Evolutionary conservation across 2,888 invertebrate genomes (phyloP), one percentile per base, ranked within the genome.

Genomic region (Himalopsyche anomala): DNA sequence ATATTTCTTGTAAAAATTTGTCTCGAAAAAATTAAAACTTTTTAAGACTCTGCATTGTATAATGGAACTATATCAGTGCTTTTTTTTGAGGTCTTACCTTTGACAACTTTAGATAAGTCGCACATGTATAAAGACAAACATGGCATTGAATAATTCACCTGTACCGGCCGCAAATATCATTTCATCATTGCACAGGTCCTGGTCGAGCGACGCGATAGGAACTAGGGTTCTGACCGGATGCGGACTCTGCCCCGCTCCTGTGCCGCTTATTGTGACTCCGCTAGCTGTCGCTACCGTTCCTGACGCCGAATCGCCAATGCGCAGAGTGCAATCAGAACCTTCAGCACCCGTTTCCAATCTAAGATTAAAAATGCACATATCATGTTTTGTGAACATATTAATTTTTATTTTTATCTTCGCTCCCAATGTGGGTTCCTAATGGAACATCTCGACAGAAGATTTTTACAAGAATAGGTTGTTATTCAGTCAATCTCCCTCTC

Each of bases 151-250:
- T 2, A 90, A 92, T 90, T 84, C 9, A 84, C 42, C 62, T 19
- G 83, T 90, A 94, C 95, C 94, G 89, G 94, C 93, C 88, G 95
- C 92, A 89, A 94, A 94, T 89, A 95, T 92, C 88, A 95, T 92
- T 89, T 96, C 96, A 89, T 96, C 96, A 82, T 93, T 93, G 86
- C 96, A 96, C 85, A 96, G 90, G 87, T 95, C 95, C 90, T 95
- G 95, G 90, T 95, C 95, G 87, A 95, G 91, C 0, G 95, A 95
- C 0, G 95, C 95, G 85, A 95, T 95, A 12, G 95, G 95, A 86
- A 95, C 95, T 89, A 84, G 90, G 89, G 84, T 89, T 91, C 55
- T 90, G 81, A 56, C 0, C 91, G 90, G 15, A 12, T 62, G 19
- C 19, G 62, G 62, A 28, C 42, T 38, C 45, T 81, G 81, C n/a